phyloP scores from a whole-genome alignment of 2,888 invertebrate genomes.

The Drosophila meridiana region DNA sequence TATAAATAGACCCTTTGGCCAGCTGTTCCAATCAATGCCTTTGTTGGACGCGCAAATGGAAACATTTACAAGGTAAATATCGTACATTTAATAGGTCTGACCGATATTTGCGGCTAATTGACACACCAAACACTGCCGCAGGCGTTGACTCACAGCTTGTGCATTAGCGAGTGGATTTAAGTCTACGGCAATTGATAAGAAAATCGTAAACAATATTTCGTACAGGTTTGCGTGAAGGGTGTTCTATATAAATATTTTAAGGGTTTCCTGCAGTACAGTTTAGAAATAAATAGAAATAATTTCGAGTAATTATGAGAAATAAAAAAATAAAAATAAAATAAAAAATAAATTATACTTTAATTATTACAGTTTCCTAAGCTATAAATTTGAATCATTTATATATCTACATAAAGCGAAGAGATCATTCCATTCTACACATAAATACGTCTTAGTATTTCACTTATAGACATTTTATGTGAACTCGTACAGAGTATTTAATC shows the following conservation, averaged over 20 bases:
- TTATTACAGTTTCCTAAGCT: not conserved
- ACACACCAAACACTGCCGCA: constrained; percentile 3
- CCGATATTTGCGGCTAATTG: constrained; percentile 38
- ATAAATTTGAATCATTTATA: not conserved
- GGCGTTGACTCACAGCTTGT: constrained; percentile 20
- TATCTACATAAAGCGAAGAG: not conserved
- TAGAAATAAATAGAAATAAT: not conserved
- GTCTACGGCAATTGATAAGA: constrained; percentile 38
- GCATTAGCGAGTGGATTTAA: constrained; percentile 24
- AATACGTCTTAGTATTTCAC: not conserved
- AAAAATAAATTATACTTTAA: too few species aligned
- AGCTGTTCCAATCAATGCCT: constrained; percentile 45
- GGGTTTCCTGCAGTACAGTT: not conserved
- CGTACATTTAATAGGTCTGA: constrained; percentile 22
- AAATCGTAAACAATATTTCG: not conserved
- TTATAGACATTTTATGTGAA: not conserved
- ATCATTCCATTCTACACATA: not conserved
- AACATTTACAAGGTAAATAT: constrained; percentile 14
- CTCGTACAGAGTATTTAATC: constrained; percentile 6
- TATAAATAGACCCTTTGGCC: constrained; percentile 36
- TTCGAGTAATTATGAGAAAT: not conserved
- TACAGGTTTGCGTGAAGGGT: not conserved
- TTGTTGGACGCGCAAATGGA: constrained; percentile 29
- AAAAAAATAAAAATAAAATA: too few species aligned
- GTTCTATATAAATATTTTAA: not conserved